These are phyloP conservation scores for Diarsia brunnea DNA, from an alignment of 2,888 invertebrate species.

Conservation along the genomic window DNA sequence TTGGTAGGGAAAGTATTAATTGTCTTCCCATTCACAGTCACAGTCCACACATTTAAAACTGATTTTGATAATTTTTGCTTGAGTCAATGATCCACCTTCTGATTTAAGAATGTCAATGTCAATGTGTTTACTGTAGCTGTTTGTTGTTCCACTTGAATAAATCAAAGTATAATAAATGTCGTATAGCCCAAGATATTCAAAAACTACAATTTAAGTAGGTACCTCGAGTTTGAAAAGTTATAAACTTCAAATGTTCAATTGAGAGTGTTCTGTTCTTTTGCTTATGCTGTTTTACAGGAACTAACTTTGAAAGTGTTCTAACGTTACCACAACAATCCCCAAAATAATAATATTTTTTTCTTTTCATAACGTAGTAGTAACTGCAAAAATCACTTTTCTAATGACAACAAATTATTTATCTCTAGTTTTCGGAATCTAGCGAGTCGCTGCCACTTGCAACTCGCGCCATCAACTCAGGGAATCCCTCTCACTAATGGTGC, in stretches of 20 bases:
- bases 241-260: neutral
- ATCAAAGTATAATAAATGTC: no score
- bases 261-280: no score
- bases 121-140: no score
- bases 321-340: no score
- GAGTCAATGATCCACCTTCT: neutral
- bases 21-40: no score
- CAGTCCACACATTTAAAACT: neutral
- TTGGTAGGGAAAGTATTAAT: no score
- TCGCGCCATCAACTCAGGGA: conserved; percentile 68
- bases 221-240: neutral
- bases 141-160: no score
- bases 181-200: neutral
- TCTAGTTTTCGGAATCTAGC: conserved; percentile 1
- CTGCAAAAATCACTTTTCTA: neutral
- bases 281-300: no score
- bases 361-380: neutral
- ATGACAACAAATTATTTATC: neutral
- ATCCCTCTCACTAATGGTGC: conserved; percentile 86
- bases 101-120: neutral
- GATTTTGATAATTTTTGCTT: neutral
- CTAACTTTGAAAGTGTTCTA: no score
- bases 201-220: neutral
- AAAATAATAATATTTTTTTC: neutral
- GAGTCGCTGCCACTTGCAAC: conserved; percentile 31